Percentiles rank a stretch among this genome's conserved stretches.
These are phyloP conservation scores for Paracyprichromis sp. DNA, from an alignment of 2,113 vertebrate genomes.

Conservation along the genomic window DNA sequence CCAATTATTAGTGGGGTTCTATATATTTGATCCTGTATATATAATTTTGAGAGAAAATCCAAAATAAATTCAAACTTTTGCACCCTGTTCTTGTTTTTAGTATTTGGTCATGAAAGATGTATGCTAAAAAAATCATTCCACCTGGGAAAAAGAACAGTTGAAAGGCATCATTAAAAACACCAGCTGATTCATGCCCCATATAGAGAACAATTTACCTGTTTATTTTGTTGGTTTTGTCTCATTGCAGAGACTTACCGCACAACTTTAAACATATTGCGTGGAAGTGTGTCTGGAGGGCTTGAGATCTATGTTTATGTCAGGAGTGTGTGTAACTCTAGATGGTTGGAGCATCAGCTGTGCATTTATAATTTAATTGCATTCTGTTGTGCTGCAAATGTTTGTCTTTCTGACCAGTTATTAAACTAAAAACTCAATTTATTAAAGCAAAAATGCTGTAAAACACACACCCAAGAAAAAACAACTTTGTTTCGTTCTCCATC, in stretches of 20 bases:
- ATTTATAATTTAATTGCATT: not conserved
- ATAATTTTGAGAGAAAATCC: not conserved
- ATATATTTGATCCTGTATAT: not conserved
- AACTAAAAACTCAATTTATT: not conserved
- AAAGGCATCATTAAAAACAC: not conserved
- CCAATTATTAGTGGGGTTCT: not conserved
- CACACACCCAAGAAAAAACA: not conserved
- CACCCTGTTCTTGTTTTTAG: not conserved
- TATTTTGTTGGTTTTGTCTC: not conserved
- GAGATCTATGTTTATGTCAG: not conserved
- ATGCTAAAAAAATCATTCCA: not conserved
- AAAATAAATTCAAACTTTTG: not conserved
- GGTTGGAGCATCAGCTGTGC: not conserved
- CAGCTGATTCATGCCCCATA: not conserved
- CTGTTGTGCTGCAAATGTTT: not conserved
- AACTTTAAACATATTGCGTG: constrained; percentile 12
- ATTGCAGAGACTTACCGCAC: constrained; percentile 1
- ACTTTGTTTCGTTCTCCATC: not conserved
- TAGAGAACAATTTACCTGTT: not conserved
- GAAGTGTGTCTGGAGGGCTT: not conserved
- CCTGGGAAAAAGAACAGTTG: not conserved
- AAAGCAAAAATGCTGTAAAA: not conserved
- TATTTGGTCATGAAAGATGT: not conserved
- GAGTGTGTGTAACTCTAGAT: not conserved
- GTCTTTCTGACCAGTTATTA: not conserved